A percentile compares a stretch with the other conserved stretches of the same genome.
phyloP scores from a whole-genome alignment of 2,888 invertebrate genomes.

The Lypha dubia region DNA sequence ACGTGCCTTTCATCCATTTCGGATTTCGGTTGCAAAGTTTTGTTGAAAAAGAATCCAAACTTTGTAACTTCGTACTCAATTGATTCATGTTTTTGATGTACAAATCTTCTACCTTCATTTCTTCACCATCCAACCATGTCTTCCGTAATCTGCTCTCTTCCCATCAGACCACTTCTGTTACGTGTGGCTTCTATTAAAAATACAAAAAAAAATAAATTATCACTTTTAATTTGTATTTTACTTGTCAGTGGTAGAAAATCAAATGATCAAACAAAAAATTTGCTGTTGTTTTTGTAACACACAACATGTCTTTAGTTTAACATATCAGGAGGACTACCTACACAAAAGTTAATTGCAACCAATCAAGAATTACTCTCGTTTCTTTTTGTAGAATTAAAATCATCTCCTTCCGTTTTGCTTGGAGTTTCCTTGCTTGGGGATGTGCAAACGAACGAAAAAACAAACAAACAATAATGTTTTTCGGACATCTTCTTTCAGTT shows the following conservation, averaged over 20 bases:
- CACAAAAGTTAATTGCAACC: conserved; percentile 55
- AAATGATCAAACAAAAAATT: conserved; percentile 50
- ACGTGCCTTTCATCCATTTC: conserved; percentile 39
- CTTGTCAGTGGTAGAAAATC: conserved; percentile 42
- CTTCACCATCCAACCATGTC: neutral
- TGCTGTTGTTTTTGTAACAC: conserved; percentile 49
- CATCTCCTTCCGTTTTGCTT: conserved; percentile 15
- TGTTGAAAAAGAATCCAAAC: neutral
- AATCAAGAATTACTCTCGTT: conserved; percentile 56
- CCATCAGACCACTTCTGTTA: conserved; percentile 22
- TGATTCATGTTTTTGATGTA: conserved; percentile 40
- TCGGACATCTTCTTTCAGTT: conserved; percentile 72
- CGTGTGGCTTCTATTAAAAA: conserved; percentile 38
- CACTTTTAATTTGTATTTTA: conserved; percentile 69
- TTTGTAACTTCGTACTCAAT: conserved; percentile 19
- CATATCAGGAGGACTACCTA: neutral
- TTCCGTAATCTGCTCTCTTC: neutral
- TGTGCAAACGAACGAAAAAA: neutral
- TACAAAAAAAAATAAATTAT: conserved; percentile 42
- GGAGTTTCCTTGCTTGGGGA: conserved; percentile 51
- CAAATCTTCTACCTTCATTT: neutral
- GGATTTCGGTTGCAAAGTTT: neutral
- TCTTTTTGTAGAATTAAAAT: conserved; percentile 64
- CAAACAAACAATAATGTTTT: conserved; percentile 17
- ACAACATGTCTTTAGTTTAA: conserved; percentile 62